phyloP scores from a whole-genome alignment of 2,888 invertebrate species.

The Prionchulus punctatus region DNA sequence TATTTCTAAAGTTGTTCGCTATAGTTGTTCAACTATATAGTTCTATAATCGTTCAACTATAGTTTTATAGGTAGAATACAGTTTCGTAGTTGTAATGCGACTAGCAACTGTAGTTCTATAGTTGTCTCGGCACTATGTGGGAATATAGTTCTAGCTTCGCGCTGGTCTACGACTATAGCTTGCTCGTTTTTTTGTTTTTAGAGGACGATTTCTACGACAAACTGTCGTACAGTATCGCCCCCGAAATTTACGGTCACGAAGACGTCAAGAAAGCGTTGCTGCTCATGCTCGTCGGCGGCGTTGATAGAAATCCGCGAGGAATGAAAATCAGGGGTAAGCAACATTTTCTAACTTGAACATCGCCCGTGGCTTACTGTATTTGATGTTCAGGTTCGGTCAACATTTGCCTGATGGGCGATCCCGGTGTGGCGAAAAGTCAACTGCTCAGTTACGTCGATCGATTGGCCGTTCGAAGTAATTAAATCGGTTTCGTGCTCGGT shows the following conservation, averaged over 20 bases:
- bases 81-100: too few species aligned
- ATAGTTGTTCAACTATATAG: too few species aligned
- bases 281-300: constrained; percentile 61
- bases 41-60: too few species aligned
- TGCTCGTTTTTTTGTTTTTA: background rate
- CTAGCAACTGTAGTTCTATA: too few species aligned
- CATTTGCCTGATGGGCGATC: constrained; percentile 98
- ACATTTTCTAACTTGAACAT: background rate
- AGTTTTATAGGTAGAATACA: too few species aligned
- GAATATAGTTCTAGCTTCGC: too few species aligned
- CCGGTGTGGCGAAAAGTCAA: constrained; percentile 97
- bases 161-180: too few species aligned
- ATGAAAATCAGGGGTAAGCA: constrained; percentile 75
- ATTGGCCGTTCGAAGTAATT: constrained; percentile 63
- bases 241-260: constrained; percentile 94
- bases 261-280: constrained; percentile 94
- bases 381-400: constrained; percentile 51
- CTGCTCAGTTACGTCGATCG: constrained; percentile 82
- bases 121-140: too few species aligned
- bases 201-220: constrained; percentile 81
- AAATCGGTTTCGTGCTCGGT: background rate
- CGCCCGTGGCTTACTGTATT: background rate
- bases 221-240: constrained; percentile 78
- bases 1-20: too few species aligned
- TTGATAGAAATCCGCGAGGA: constrained; percentile 73